Evolutionary conservation across 2,797 vertebrate species (phyloP).

Genomic region (Pagetopsis macropterus): DNA sequence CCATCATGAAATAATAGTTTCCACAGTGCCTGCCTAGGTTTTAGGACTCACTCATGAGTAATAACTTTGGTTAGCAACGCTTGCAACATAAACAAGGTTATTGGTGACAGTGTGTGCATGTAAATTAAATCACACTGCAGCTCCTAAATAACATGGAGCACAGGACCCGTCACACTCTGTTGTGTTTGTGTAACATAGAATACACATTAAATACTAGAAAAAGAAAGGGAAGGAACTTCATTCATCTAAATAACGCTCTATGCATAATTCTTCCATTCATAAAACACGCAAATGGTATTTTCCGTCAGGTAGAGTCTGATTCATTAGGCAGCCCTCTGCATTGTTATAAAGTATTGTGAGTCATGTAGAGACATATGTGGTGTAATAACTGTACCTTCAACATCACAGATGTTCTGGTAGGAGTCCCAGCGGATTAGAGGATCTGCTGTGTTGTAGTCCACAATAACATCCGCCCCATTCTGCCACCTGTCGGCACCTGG

Average conservation of each 20-base stretch:
- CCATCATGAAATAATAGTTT: slow-evolving; percentile 36
- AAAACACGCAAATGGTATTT: slow-evolving; percentile 21
- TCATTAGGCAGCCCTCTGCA: slow-evolving; percentile 1
- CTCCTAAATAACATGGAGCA: slow-evolving; percentile 14
- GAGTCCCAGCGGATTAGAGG: slow-evolving; percentile 94
- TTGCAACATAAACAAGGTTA: slow-evolving; percentile 32
- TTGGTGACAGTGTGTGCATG: slow-evolving; percentile 35
- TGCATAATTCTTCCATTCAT: slow-evolving; percentile 21
- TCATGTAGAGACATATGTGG: slow-evolving; percentile 34
- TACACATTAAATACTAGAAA: neutral
- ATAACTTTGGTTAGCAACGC: slow-evolving; percentile 29
- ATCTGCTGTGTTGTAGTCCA: slow-evolving; percentile 92
- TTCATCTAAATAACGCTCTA: neutral
- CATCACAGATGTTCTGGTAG: slow-evolving; percentile 90
- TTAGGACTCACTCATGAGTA: slow-evolving; percentile 23
- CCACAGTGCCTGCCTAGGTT: slow-evolving; percentile 19
- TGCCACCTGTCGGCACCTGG: slow-evolving; percentile 84
- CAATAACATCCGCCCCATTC: slow-evolving; percentile 85
- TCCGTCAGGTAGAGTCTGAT: slow-evolving; percentile 17
- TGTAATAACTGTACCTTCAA: slow-evolving; percentile 84
- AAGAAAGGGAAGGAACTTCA: neutral
- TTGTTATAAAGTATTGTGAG: slow-evolving; percentile 12
- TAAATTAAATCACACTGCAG: slow-evolving; percentile 51
- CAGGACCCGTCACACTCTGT: slow-evolving; percentile 1
- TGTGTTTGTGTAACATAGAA: slow-evolving; percentile 10